A percentile compares a stretch with the other conserved stretches of the same genome.
These are phyloP conservation scores for Lochmaea crataegi DNA, from an alignment of 2,888 invertebrate genomes.

Conservation along the genomic window DNA sequence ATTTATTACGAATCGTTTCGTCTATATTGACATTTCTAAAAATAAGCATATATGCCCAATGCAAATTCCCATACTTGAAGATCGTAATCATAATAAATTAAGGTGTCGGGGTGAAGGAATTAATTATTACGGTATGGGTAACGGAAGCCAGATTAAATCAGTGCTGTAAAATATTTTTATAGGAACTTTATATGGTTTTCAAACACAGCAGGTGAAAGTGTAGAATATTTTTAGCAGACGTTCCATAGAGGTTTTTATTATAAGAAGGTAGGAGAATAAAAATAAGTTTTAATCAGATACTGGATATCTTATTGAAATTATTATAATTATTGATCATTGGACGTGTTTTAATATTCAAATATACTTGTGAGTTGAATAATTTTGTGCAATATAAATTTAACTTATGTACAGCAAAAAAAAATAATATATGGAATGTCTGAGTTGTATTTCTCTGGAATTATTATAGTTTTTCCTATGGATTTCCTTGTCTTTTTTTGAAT, in stretches of 20 bases:
- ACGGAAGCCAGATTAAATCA: constrained; percentile 50
- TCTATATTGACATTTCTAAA: too few relatives aligned
- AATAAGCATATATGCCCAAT: not conserved
- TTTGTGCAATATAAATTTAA: too few relatives aligned
- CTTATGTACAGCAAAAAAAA: not conserved
- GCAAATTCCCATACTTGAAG: constrained; percentile 22
- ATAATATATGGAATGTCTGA: not conserved
- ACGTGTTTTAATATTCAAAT: not conserved
- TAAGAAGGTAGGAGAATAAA: not conserved
- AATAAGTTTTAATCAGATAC: not conserved
- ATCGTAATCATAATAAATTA: constrained; percentile 27
- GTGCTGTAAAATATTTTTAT: constrained; percentile 45
- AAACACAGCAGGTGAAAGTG: constrained; percentile 42
- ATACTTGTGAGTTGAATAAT: too few relatives aligned
- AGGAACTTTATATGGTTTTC: constrained; percentile 37
- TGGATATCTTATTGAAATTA: not conserved
- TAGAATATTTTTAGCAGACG: not conserved
- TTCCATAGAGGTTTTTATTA: constrained; percentile 3
- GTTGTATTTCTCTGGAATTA: not conserved
- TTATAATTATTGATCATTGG: not conserved
- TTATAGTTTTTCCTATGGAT: not conserved
- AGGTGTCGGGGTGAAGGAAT: constrained; percentile 37
- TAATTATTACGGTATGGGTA: constrained; percentile 43
- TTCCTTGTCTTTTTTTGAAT: not conserved
- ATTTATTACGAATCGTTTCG: too few relatives aligned